A percentile compares a stretch with the other conserved stretches of the same genome.
These are phyloP conservation scores for Crax fasciolata DNA, from an alignment of 2,797 vertebrate species.

Conservation along the genomic window DNA sequence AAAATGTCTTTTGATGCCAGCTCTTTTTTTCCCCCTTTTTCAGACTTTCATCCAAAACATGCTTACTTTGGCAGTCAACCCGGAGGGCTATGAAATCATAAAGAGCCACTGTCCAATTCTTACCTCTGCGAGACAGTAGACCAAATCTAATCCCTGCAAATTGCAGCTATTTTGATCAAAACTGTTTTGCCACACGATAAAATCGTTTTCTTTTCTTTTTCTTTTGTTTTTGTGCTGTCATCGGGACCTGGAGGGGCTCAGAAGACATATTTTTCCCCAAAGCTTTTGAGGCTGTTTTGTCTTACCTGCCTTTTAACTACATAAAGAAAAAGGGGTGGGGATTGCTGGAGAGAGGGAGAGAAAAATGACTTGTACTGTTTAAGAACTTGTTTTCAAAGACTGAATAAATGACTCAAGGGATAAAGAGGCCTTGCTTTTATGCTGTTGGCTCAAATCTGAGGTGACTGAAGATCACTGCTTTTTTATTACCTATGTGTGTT, in stretches of 20 bases:
- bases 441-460: not conserved
- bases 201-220: not conserved
- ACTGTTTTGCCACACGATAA: not conserved
- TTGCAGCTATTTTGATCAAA: constrained; percentile 46
- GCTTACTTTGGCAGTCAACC: constrained; percentile 69
- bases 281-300: not conserved
- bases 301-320: not conserved
- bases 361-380: not conserved
- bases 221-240: not conserved
- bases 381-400: not conserved
- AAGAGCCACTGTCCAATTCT: constrained; percentile 56
- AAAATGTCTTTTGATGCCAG: constrained; percentile 49
- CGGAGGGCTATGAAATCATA: constrained; percentile 66
- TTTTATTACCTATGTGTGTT: constrained; percentile 3
- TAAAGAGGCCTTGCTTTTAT: not conserved
- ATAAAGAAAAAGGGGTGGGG: not conserved
- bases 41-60: constrained; percentile 73
- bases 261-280: not conserved
- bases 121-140: constrained; percentile 64
- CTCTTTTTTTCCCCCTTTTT: constrained; percentile 6
- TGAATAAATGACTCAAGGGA: not conserved
- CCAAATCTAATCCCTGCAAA: constrained; percentile 59
- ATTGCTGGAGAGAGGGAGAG: not conserved
- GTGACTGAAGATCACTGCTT: not conserved
- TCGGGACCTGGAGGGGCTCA: not conserved